Conservation (phyloP, 2,797 vertebrate species). For the Anabacerthia variegaticeps region DNA sequence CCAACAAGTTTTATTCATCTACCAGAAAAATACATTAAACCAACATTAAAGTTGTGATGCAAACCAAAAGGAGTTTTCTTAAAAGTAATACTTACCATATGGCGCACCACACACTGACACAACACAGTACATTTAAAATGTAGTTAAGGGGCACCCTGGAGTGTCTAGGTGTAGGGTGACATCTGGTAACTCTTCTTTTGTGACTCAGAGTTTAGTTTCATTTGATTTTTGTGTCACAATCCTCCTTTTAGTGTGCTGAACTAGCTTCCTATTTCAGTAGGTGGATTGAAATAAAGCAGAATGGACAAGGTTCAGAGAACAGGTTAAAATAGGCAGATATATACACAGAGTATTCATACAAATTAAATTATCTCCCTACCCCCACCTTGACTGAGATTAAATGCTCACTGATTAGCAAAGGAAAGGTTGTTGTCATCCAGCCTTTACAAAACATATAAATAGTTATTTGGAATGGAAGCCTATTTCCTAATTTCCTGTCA, state of each 20-base stretch:
- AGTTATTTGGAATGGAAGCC: not conserved
- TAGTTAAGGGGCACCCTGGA: slow-evolving; percentile 35
- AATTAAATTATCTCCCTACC: not conserved
- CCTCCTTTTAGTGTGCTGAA: not conserved
- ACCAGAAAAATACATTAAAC: slow-evolving; percentile 21
- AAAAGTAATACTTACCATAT: slow-evolving; percentile 28
- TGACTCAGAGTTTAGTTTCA: slow-evolving; percentile 9
- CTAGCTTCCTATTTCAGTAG: not conserved
- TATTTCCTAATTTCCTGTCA: not conserved
- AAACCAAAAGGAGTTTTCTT: slow-evolving; percentile 37
- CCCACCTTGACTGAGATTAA: not conserved
- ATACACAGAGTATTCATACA: not conserved
- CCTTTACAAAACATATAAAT: not conserved
- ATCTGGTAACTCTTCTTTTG: slow-evolving; percentile 29
- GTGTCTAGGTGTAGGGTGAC: slow-evolving; percentile 30
- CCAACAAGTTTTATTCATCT: not conserved
- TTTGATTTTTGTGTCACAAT: not conserved
- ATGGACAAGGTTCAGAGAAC: not conserved
- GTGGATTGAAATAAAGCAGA: not conserved
- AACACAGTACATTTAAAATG: not conserved
- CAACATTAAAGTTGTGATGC: slow-evolving; percentile 7
- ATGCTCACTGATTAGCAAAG: not conserved
- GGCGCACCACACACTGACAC: not conserved
- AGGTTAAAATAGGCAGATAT: not conserved
- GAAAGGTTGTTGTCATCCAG: not conserved